Conservation (phyloP, 2,888 invertebrate genomes). For the Drosophila engyochracea region DNA sequence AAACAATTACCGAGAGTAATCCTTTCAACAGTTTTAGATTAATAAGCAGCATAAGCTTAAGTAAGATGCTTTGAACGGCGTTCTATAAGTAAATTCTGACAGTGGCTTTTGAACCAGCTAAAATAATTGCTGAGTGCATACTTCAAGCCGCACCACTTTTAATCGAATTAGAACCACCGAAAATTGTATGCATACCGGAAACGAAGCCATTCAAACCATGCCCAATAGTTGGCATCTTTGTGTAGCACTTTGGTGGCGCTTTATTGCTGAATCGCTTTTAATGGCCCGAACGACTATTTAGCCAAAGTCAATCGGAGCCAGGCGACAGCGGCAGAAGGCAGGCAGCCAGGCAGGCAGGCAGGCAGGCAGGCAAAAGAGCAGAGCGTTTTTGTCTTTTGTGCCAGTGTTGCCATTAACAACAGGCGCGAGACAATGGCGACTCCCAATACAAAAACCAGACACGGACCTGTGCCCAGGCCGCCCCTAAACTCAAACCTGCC, state of each 20-base stretch:
- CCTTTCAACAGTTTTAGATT: not conserved
- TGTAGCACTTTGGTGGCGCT: conserved; percentile 19
- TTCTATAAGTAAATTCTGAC: not conserved
- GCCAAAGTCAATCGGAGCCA: conserved; percentile 63
- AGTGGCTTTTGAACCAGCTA: not conserved
- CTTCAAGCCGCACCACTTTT: conserved; percentile 17
- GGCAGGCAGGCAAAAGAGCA: conserved; percentile 11
- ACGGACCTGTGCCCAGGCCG: conserved; percentile 17
- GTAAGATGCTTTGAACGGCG: not conserved
- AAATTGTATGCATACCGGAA: conserved; percentile 32
- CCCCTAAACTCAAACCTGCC: not conserved
- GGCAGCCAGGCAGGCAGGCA: conserved; percentile 1
- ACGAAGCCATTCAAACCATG: conserved; percentile 32
- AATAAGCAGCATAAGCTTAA: not conserved
- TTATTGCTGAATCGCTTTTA: conserved; percentile 42
- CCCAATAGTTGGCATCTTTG: conserved; percentile 36
- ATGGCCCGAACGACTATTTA: conserved; percentile 54
- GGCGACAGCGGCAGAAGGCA: not conserved
- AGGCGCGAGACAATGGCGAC: conserved; percentile 66
- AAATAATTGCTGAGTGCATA: conserved; percentile 5
- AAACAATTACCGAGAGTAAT: not conserved
- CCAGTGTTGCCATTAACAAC: conserved; percentile 61
- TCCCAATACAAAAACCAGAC: conserved; percentile 39
- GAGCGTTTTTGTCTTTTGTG: conserved; percentile 52
- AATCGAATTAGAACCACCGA: conserved; percentile 35